Percentiles rank a stretch among this genome's conserved stretches.
These are phyloP conservation scores for Lasioglossum villosulum DNA, from an alignment of 2,888 invertebrate genomes.

Conservation along the genomic window DNA sequence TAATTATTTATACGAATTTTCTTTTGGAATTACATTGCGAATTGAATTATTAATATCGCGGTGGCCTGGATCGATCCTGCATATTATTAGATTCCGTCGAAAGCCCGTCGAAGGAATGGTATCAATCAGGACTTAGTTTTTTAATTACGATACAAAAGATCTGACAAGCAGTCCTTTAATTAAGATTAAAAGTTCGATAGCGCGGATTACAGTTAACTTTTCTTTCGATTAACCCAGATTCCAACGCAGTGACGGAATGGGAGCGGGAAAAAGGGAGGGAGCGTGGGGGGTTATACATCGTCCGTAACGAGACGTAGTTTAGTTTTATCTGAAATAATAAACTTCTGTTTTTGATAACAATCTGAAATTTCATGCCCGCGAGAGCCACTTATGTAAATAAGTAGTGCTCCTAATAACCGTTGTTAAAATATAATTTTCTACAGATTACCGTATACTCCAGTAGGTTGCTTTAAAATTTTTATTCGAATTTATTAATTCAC, in stretches of 20 bases:
- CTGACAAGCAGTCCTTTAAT: constrained; percentile 55
- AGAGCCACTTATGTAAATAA: constrained; percentile 34
- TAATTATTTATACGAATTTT: neutral
- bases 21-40: neutral
- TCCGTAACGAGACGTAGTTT: constrained; percentile 46
- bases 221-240: constrained; percentile 70
- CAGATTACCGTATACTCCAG: neutral
- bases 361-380: constrained; percentile 10
- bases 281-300: constrained; percentile 20
- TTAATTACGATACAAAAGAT: constrained; percentile 57
- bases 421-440: constrained; percentile 1
- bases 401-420: constrained; percentile 31
- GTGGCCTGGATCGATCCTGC: neutral
- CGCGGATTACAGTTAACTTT: constrained; percentile 58
- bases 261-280: neutral
- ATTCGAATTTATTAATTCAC: neutral
- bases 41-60: neutral
- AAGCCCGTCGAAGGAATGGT: neutral
- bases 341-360: constrained; percentile 45
- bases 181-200: constrained; percentile 60
- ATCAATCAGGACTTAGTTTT: constrained; percentile 31
- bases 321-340: constrained; percentile 49
- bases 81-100: neutral
- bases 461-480: neutral
- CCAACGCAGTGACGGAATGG: constrained; percentile 17